phyloP scores from a whole-genome alignment of 2,113 vertebrate genomes.

The Vulpes vulpes region DNA sequence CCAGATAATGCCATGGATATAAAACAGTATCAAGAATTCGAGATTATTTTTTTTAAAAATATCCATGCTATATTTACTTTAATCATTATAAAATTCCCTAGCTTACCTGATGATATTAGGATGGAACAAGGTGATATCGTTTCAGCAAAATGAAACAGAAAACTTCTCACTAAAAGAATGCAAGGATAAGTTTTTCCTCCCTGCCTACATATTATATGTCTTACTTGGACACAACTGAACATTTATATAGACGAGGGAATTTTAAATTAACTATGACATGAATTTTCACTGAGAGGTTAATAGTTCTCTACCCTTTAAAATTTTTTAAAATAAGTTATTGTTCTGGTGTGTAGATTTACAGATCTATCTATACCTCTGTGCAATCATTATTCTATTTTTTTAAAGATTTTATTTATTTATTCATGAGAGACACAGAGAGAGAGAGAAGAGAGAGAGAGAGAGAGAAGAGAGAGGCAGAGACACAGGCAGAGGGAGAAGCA shows the following conservation, averaged over 20 bases:
- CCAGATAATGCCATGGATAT: constrained; percentile 14
- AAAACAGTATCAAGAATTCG: constrained; percentile 13
- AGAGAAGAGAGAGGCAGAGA: too few species aligned
- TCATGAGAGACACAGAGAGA: too few species aligned
- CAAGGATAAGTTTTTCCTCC: constrained; percentile 6
- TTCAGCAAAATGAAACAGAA: constrained; percentile 58
- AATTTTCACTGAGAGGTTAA: constrained; percentile 13
- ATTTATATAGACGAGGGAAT: background rate
- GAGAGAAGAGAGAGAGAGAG: too few species aligned
- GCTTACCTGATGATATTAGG: background rate
- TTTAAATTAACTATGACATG: constrained; percentile 44
- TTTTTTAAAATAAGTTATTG: background rate
- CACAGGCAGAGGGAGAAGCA: too few species aligned
- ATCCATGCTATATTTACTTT: background rate
- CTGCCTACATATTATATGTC: background rate
- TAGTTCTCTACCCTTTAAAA: background rate
- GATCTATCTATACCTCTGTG: background rate
- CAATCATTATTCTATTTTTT: background rate
- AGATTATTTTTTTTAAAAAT: constrained; percentile 22
- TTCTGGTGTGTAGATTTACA: background rate
- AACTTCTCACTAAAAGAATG: constrained; percentile 59
- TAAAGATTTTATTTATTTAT: background rate
- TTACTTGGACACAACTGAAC: background rate
- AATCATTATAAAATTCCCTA: constrained; percentile 50
- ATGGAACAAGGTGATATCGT: constrained; percentile 16